Evolutionary conservation across 2,797 vertebrate genomes (phyloP), one percentile per base, ranked within the genome.

Genomic region (Diceros bicornis): DNA sequence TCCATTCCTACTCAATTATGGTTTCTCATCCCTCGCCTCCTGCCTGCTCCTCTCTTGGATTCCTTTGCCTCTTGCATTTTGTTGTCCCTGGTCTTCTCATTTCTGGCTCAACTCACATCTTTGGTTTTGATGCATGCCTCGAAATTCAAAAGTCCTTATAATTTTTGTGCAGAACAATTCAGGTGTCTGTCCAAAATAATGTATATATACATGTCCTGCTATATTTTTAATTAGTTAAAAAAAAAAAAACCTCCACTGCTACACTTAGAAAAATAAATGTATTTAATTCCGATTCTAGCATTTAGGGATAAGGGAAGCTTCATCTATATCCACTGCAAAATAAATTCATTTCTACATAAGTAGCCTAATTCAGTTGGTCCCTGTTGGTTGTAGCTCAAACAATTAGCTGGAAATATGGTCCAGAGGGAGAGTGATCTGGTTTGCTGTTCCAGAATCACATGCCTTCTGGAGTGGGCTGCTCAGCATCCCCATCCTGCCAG

Each of bases 131-230:
- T 61, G 6, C 69, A 18, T n/a, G 2, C 1, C 23, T 29, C 71
- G n/a, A 75, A 64, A 57, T 41, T 91, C 50, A 69, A 27, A 82
- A 72, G 1, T 17, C 10, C 2, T 21, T 74, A 17, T 62, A 78
- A 90, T 23, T 94, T 90, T 62, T 68, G 25, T 84, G 21, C 12
- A 83, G n/a, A 71, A 52, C 13, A 89, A 37, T 29, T 88, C 17
- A 59, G 0, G 17, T 89, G 14, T 78, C 61, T 79, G 20, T 57
- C 16, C 62, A n/a, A 10, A 87, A 59, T 75, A 61, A 66, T 69
- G 20, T 61, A 57, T 41, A 32, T n/a, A n/a, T 10, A n/a, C 0
- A 34, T 44, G 3, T 20, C 25, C 20, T 69, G 5, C 0, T 93
- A 2, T 0, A 68, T 81, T 94, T 91, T 41, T 84, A 64, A 88